A percentile compares a stretch with the other conserved stretches of the same genome.
phyloP scores from a whole-genome alignment of 2,113 vertebrate genomes.

The Barnardius zonarius region DNA sequence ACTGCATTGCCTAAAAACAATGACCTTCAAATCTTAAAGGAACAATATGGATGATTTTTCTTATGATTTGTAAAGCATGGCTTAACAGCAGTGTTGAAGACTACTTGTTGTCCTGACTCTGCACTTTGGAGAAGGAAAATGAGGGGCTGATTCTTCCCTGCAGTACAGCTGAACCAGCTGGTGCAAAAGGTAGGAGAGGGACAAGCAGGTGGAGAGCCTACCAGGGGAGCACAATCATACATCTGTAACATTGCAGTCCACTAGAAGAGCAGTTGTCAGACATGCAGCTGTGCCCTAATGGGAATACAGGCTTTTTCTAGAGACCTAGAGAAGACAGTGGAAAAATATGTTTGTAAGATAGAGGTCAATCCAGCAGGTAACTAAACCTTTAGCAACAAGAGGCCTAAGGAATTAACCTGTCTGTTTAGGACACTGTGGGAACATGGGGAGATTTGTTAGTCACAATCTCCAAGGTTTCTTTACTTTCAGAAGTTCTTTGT shows the following conservation, averaged over 20 bases:
- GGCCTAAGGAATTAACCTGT: background rate
- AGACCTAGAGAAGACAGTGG: background rate
- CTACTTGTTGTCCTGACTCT: background rate
- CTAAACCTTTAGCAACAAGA: too few relatives aligned
- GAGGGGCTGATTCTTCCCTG: background rate
- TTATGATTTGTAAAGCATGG: background rate
- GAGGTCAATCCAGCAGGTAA: background rate
- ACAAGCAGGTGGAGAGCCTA: background rate
- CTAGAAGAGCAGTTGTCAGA: background rate
- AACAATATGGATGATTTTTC: background rate
- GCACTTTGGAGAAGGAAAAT: background rate
- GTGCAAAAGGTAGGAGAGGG: background rate
- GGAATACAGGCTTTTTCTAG: background rate
- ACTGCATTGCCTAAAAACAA: background rate
- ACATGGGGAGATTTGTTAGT: background rate
- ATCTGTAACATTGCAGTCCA: background rate
- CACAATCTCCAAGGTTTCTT: background rate
- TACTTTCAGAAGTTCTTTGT: background rate
- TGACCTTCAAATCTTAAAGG: background rate
- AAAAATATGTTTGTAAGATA: background rate
- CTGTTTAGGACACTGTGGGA: background rate
- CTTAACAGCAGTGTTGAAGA: background rate
- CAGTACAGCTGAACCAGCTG: background rate
- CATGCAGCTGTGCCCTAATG: background rate
- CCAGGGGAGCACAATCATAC: background rate